Conservation (phyloP, 92 coral and sea anemone genomes). For the Muricea muricata region DNA sequence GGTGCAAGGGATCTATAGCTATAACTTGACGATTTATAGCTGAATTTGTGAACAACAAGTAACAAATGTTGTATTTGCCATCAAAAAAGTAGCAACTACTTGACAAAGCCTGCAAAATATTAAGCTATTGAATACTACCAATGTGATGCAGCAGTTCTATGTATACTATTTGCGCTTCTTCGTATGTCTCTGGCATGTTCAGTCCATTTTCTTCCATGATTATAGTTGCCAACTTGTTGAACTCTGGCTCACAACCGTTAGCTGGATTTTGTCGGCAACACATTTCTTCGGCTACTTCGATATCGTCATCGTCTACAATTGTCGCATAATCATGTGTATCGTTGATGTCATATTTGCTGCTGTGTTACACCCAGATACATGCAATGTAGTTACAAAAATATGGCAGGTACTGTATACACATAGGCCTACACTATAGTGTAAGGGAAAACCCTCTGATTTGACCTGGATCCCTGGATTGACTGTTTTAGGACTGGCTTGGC, state of each 20-base stretch:
- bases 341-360: neutral
- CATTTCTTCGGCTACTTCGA: too few relatives aligned
- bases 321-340: conserved; percentile 24
- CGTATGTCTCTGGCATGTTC: conserved; percentile 20
- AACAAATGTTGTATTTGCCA: too few relatives aligned
- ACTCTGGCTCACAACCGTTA: too few relatives aligned
- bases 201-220: conserved; percentile 29
- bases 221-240: too few relatives aligned
- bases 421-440: too few relatives aligned
- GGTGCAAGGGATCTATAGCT: too few relatives aligned
- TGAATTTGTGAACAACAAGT: too few relatives aligned
- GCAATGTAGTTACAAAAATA: neutral
- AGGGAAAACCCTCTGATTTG: too few relatives aligned
- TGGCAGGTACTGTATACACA: conserved; percentile 13
- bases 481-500: conserved; percentile 31
- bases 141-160: conserved; percentile 19
- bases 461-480: neutral
- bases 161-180: conserved; percentile 37
- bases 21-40: too few relatives aligned
- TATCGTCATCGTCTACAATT: conserved; percentile 24
- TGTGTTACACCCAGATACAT: neutral
- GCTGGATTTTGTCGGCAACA: too few relatives aligned
- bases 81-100: too few relatives aligned
- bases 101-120: too few relatives aligned
- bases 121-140: conserved; percentile 15